A percentile compares a stretch with the other conserved stretches of the same genome.
These are phyloP conservation scores for Leptosomus discolor DNA, from an alignment of 2,113 vertebrate genomes.

Conservation along the genomic window DNA sequence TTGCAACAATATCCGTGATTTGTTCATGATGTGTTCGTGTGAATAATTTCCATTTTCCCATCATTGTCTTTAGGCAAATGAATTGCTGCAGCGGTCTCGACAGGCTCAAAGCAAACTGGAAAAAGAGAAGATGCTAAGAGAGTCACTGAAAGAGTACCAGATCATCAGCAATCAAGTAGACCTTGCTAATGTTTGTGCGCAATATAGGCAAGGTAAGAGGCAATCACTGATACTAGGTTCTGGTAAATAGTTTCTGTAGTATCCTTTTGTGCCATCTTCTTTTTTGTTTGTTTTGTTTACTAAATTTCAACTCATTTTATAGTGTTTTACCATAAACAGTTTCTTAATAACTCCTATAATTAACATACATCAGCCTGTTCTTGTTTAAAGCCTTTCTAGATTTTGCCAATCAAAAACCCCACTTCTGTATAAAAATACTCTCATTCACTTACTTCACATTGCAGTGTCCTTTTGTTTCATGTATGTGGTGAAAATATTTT, in stretches of 20 bases:
- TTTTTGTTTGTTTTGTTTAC: neutral
- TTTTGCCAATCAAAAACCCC: neutral
- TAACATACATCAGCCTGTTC: neutral
- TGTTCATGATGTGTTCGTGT: neutral
- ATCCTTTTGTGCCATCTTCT: neutral
- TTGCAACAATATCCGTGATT: neutral
- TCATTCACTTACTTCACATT: neutral
- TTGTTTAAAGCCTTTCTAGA: neutral
- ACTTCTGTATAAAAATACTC: neutral
- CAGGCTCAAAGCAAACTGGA: slow-evolving; percentile 90
- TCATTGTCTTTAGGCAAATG: slow-evolving; percentile 85
- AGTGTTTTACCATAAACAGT: neutral
- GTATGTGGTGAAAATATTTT: neutral
- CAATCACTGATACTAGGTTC: neutral
- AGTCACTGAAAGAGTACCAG: slow-evolving; percentile 92
- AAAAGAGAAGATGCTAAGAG: slow-evolving; percentile 88
- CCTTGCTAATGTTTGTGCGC: slow-evolving; percentile 88
- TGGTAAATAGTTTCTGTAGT: neutral
- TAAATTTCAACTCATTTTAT: neutral
- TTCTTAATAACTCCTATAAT: neutral
- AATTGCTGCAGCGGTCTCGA: slow-evolving; percentile 90
- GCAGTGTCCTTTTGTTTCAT: neutral
- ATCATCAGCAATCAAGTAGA: slow-evolving; percentile 95
- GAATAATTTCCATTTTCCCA: neutral
- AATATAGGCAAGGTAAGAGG: slow-evolving; percentile 90